A percentile compares a stretch with the other conserved stretches of the same genome.
phyloP scores from a whole-genome alignment of 2,888 invertebrate genomes.

The Chloroclysta siterata region DNA sequence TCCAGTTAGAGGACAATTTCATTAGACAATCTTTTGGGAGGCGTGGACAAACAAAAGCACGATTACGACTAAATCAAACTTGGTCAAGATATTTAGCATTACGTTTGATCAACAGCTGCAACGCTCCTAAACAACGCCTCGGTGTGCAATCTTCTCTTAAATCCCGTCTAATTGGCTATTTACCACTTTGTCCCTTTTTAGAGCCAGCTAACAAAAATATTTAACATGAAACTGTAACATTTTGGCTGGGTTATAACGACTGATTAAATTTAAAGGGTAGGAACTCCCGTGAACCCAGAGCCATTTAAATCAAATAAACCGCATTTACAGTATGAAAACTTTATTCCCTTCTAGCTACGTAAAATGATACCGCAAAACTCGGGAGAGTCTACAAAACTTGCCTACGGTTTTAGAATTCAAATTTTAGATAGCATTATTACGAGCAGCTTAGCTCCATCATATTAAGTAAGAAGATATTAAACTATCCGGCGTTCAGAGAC shows the following conservation, averaged over 20 bases:
- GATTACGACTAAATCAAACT: constrained; percentile 7
- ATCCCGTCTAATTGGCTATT: constrained; percentile 31
- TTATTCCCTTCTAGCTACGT: constrained; percentile 59
- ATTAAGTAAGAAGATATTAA: constrained; percentile 41
- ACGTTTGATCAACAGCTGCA: constrained; percentile 8
- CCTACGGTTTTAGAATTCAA: constrained; percentile 58
- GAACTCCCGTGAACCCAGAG: constrained; percentile 45
- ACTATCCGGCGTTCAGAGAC: not conserved
- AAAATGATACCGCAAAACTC: constrained; percentile 63
- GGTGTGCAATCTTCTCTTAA: constrained; percentile 29
- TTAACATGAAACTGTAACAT: constrained; percentile 44
- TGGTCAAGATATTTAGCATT: not conserved
- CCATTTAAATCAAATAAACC: constrained; percentile 62
- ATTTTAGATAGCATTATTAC: constrained; percentile 53
- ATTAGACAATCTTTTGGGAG: constrained; percentile 54
- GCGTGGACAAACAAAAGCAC: constrained; percentile 12
- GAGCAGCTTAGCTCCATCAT: constrained; percentile 45
- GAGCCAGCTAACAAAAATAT: constrained; percentile 32
- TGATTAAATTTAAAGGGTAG: constrained; percentile 55
- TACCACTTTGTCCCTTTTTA: constrained; percentile 34
- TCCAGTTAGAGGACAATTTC: constrained; percentile 68
- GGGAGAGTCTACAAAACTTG: constrained; percentile 56
- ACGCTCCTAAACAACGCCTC: constrained; percentile 7
- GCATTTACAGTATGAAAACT: constrained; percentile 62
- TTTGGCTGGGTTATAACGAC: constrained; percentile 46